A percentile compares a stretch with the other conserved stretches of the same genome.
phyloP scores from a whole-genome alignment of 2,797 vertebrate species.

The Dicrostonyx torquatus region DNA sequence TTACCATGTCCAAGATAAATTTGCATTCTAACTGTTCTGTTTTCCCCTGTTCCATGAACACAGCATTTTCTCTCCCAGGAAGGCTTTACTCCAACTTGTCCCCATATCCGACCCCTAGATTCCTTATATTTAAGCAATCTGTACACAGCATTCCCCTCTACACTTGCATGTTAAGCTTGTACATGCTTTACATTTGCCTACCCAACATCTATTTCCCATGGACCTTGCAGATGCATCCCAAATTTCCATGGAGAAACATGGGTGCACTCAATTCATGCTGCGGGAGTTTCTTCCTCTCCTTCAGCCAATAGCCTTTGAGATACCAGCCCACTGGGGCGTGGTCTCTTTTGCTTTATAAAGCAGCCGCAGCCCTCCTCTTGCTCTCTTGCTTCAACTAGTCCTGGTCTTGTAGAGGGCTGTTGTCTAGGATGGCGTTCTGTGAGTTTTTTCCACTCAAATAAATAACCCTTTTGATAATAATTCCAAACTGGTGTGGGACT shows the following conservation, averaged over 20 bases:
- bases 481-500: too few species aligned
- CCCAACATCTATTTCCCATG: background rate
- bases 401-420: too few species aligned
- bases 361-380: too few species aligned
- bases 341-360: too few species aligned
- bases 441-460: too few species aligned
- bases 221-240: background rate
- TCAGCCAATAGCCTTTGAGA: too few species aligned
- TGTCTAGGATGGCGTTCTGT: too few species aligned
- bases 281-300: too few species aligned
- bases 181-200: background rate
- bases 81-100: background rate
- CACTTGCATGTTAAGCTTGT: background rate
- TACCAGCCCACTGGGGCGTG: too few species aligned
- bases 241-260: background rate
- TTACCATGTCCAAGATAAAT: conserved; percentile 9
- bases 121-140: background rate
- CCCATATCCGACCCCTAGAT: background rate
- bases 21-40: background rate
- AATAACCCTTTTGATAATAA: too few species aligned
- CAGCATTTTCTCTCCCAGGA: background rate
- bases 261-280: background rate
- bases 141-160: background rate
- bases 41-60: background rate
- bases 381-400: too few species aligned